Evolutionary conservation across 1,140 invertebrate species (phyloP), one percentile per base, ranked within the genome.

Genomic region (Mizuhopecten yessoensis): DNA sequence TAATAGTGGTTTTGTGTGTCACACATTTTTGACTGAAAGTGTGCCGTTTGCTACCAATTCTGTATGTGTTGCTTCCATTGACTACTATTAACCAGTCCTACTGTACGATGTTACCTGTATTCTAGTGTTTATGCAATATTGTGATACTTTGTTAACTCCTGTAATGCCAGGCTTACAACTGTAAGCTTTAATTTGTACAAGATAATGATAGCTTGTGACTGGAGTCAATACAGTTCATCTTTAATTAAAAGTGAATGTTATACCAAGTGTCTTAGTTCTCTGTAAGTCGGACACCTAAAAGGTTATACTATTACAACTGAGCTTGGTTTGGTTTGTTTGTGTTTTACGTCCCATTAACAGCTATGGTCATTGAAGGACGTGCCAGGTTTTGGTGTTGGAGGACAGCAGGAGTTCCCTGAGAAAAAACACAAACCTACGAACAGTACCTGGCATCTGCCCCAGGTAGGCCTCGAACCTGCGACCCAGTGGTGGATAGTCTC

Each of bases 41-140:
- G 57, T 75, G 57, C 57, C n/a, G n/a, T 75, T 75, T 75, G 57
- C n/a, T 75, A 75, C 57, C 23, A 29, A 29, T 75, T 75, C 57
- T 75, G 29, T 75, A n/a, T n/a, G n/a, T 75, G 57, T 75, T 75
- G 57, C 57, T 75, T 75, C 57, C 7, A 75, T 75, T 75, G 57
- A n/a, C 57, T 75, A 45, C 9, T 45, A 45, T 45, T 45, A 75
- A 23, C 57, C 57, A 29, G 29, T 75, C n/a, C 5, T 39, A 39
- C 5, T 5, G 57, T 75, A 75, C 29, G 23, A 75, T 75, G 57
- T 75, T n/a, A 75, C 57, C 57, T 75, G 57, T 75, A 75, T n/a
- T 75, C 57, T 75, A 75, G 57, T 75, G 57, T 75, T 75, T 75
- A 75, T 75, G 57, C 57, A 75, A 75, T 75, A 75, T 75, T 75